Percentiles rank a stretch among this genome's conserved stretches.
phyloP scores from a whole-genome alignment of 2,888 invertebrate species.

The Epinotia brunnichana region DNA sequence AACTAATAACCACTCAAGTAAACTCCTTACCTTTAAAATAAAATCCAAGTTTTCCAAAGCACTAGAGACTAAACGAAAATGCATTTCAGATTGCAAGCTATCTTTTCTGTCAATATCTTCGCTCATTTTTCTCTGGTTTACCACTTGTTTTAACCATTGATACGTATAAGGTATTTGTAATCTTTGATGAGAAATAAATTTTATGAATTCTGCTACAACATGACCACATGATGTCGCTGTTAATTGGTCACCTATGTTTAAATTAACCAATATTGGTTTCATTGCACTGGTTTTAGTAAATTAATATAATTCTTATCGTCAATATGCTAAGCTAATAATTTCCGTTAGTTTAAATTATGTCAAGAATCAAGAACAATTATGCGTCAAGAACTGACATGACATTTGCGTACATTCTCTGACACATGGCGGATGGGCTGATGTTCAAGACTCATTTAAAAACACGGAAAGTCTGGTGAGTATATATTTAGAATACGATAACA shows the following conservation, averaged over 20 bases:
- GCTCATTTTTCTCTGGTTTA: conserved; percentile 66
- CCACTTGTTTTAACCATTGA: conserved; percentile 77
- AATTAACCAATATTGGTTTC: conserved; percentile 62
- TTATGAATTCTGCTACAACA: conserved; percentile 82
- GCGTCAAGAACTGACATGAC: too few species aligned
- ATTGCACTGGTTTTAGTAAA: conserved; percentile 46
- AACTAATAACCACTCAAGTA: too few species aligned
- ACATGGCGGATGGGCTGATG: too few species aligned
- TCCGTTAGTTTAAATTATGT: conserved; percentile 10
- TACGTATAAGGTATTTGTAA: conserved; percentile 81
- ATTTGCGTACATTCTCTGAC: too few species aligned
- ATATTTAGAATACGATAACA: too few species aligned
- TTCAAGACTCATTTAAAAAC: not conserved
- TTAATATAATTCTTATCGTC: conserved; percentile 40
- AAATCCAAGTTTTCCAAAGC: conserved; percentile 77
- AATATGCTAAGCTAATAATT: not conserved
- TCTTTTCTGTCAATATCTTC: conserved; percentile 60
- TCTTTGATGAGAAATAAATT: conserved; percentile 83
- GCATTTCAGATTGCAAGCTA: conserved; percentile 71
- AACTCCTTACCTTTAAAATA: conserved; percentile 67
- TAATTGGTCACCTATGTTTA: conserved; percentile 79
- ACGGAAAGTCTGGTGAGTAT: too few species aligned
- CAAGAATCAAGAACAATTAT: not conserved
- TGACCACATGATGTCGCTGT: conserved; percentile 84
- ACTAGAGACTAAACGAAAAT: conserved; percentile 71